Base-by-base conservation (phyloP, 2,113 vertebrate genomes). In the Psilopogon haemacephalus region DNA sequence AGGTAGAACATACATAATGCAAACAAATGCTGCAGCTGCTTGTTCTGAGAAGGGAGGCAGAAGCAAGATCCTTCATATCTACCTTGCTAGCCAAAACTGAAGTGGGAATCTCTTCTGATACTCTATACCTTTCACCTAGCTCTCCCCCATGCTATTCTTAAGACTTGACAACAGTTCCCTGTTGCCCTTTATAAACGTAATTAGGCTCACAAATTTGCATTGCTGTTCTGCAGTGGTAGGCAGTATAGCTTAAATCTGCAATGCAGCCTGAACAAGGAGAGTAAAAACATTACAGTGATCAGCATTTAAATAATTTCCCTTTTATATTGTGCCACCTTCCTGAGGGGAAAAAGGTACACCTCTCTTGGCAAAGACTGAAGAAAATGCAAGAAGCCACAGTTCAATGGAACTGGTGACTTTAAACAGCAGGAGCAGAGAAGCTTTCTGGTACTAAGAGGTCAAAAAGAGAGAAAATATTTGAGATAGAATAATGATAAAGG, bases 221-320 rank as follows among this genome's bases (percentile, higher is more conserved):
- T 40, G 15, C 18, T 58, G 8, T 67, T 56, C 52, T 75, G 42
- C 63, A 75, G 26, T 27, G 11, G 13, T 12, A 16, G 30, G 28
- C 44, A 28, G 15, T 8, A 23, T 17, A 12, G 35, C 24, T 86
- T 52, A n/a, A 73, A 65, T 24, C 15, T 52, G 38, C n/a, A 76
- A 10, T 26, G 13, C 5, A 26, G 10, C 64, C 8, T 67, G 59
- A 20, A 48, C 1, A 55, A n/a, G 26, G 59, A 65, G 28, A 62
- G 19, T n/a, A 67, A 44, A 21, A 56, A 50, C 0, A 1, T 37
- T 8, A 1, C 2, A 58, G 15, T 50, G 8, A 35, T 33, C 10
- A 30, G 28, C 50, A 40, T 32, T 67, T 50, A 44, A 54, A 3
- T 27, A 90, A 2, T 50, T 75, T 94, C 77, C 28, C 21, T 67